phyloP scores from a whole-genome alignment of 2,797 vertebrate genomes.

The Tragopan temminckii region DNA sequence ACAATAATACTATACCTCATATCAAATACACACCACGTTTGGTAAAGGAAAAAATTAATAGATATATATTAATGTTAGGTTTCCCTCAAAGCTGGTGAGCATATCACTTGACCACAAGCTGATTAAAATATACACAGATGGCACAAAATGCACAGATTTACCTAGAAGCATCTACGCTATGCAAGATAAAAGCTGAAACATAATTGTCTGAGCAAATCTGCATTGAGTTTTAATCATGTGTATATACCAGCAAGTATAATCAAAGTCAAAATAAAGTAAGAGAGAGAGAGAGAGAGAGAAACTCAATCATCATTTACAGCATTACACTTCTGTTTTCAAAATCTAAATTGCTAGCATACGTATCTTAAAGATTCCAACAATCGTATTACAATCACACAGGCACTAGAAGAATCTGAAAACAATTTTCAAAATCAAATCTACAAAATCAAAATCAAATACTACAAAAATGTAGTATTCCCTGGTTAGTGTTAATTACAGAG shows the following conservation, averaged over 20 bases:
- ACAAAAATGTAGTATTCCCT: not conserved
- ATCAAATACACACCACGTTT: not conserved
- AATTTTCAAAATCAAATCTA: not conserved
- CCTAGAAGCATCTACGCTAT: not conserved
- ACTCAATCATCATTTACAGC: not conserved
- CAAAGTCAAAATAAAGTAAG: not conserved
- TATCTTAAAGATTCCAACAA: not conserved
- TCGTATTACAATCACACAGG: accelerated
- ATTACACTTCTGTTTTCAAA: not conserved
- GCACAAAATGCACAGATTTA: not conserved
- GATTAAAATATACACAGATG: not conserved
- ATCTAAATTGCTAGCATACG: not conserved
- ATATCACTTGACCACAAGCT: not conserved
- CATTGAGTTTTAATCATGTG: not conserved
- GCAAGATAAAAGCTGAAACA: not conserved
- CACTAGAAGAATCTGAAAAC: not conserved
- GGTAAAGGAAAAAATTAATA: not conserved
- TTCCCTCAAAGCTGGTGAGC: not conserved
- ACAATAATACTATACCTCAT: not conserved
- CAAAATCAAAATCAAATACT: not conserved
- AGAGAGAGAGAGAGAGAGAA: not conserved
- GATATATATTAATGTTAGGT: not conserved
- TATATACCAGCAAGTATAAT: not conserved
- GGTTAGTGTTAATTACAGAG: not conserved
- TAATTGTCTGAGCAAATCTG: not conserved